These are phyloP conservation scores for Rhizomys pruinosus DNA, from an alignment of 2,113 vertebrate species.

Conservation along the genomic window DNA sequence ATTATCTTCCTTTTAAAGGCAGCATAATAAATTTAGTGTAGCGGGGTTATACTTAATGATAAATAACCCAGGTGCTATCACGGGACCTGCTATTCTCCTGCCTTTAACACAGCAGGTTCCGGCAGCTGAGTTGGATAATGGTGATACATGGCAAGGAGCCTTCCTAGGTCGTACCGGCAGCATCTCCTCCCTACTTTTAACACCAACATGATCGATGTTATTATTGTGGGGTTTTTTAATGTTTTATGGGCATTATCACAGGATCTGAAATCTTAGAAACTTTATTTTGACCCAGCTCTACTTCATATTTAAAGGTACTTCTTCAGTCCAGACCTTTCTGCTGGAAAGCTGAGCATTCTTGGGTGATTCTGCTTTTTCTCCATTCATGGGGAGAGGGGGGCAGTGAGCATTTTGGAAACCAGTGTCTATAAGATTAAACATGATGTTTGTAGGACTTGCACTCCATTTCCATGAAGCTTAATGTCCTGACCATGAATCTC, in stretches of 20 bases:
- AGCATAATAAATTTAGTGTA: conserved; percentile 88
- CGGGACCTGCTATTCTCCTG: conserved; percentile 85
- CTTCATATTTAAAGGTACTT: conserved; percentile 73
- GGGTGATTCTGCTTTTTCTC: conserved; percentile 67
- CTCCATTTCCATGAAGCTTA: neutral
- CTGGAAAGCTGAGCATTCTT: conserved; percentile 49
- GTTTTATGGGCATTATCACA: too few species aligned
- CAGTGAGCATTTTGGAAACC: neutral
- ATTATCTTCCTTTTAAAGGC: conserved; percentile 91
- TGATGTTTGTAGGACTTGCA: neutral
- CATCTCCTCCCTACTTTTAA: conserved; percentile 86
- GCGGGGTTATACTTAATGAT: conserved; percentile 89
- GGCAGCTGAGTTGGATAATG: conserved; percentile 88
- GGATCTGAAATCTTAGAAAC: conserved; percentile 66
- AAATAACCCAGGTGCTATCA: conserved; percentile 91
- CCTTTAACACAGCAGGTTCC: conserved; percentile 89
- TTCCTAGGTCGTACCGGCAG: conserved; percentile 83
- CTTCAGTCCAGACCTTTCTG: conserved; percentile 47
- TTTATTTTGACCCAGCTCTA: conserved; percentile 70
- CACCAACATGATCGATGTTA: conserved; percentile 83
- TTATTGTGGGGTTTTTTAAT: conserved; percentile 65
- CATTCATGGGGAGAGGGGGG: neutral
- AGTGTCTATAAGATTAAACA: neutral
- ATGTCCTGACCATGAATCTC: neutral
- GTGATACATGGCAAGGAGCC: conserved; percentile 83